Base-by-base conservation (phyloP, 2,113 vertebrate species). In the Xenopus borealis region DNA sequence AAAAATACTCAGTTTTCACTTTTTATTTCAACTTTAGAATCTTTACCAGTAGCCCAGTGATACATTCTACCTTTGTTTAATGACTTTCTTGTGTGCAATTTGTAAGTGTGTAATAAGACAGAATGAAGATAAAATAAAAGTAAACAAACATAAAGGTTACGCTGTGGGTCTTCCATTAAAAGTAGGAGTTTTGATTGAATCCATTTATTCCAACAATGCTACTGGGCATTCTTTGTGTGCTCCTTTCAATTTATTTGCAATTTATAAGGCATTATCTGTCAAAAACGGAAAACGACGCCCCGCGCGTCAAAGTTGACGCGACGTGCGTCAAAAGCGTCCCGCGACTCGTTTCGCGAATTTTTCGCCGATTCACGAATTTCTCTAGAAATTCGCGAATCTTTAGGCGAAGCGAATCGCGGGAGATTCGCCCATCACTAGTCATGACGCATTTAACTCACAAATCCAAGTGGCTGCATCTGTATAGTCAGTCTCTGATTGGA, bases 121-220 rank as follows among this genome's bases (percentile, higher is more conserved):
- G 65, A 67, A 75, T 75, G 72, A 75, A 75, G 72, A 75, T 75
- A 75, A 75, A 75, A 75, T 75, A 75, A 75, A 75, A 66, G 72
- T 75, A 61, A 75, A 75, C 72, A 75, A 62, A 75, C 72, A 75
- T 68, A 75, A 75, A 75, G 72, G 72, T 75, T 65, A 75, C 52
- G 65, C 55, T 68, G 19, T 75, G 72, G 72, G 64, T 23, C 59
- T 65, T 75, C 72, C 44, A 75, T 75, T 75, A 75, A 75, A 75
- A 52, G 64, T 68, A 68, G 72, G 57, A 68, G 55, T 67, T 75
- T 45, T 68, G 72, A 68, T 75, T 75, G 72, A 75, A 75, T 75
- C 72, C 72, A 75, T 75, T 75, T 75, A 66, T 75, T 75, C 65
- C 72, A 75, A 75, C 64, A 61, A 68, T 30, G 72, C 72, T 68